Evolutionary conservation across 2,797 vertebrate species (phyloP).

Genomic region (Peromyscus eremicus): DNA sequence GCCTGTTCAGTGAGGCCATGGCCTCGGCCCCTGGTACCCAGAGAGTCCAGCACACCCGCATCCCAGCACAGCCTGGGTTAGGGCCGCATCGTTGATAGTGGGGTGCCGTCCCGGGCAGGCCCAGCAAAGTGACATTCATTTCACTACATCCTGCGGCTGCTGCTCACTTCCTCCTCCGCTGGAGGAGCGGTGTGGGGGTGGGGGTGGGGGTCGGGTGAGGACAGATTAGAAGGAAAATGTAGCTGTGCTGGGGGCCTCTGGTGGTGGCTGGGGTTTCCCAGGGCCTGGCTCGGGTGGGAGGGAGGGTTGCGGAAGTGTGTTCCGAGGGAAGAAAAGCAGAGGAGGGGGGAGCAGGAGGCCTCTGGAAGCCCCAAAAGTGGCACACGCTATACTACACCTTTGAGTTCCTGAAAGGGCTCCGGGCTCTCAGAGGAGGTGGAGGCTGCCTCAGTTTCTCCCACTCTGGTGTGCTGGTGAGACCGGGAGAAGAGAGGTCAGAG

Average conservation of each 20-base stretch:
- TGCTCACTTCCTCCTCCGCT: constrained; percentile 81
- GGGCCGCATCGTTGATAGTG: constrained; percentile 18
- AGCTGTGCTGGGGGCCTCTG: constrained; percentile 67
- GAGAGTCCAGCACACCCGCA: not conserved
- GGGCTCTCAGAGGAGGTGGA: not conserved
- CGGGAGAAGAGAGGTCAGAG: not conserved
- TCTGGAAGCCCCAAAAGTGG: constrained; percentile 67
- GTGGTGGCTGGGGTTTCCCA: constrained; percentile 79
- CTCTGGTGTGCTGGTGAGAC: not conserved
- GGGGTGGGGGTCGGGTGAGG: constrained; percentile 55
- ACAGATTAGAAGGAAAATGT: constrained; percentile 77
- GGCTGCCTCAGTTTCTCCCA: constrained; percentile 20
- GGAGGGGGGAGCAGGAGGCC: constrained; percentile 66
- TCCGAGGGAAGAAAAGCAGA: constrained; percentile 73
- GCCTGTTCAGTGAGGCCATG: not conserved
- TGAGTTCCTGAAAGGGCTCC: not conserved
- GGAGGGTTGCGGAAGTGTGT: constrained; percentile 73
- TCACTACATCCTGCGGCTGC: constrained; percentile 82
- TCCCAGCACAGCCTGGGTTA: not conserved
- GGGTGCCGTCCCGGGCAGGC: not conserved
- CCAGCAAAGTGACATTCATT: constrained; percentile 76
- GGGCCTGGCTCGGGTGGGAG: constrained; percentile 67
- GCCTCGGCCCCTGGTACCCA: not conserved
- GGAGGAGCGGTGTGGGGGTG: constrained; percentile 64
- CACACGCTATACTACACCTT: not conserved